Base-by-base conservation (phyloP, 2,113 vertebrate species). In the Salvator merianae region DNA sequence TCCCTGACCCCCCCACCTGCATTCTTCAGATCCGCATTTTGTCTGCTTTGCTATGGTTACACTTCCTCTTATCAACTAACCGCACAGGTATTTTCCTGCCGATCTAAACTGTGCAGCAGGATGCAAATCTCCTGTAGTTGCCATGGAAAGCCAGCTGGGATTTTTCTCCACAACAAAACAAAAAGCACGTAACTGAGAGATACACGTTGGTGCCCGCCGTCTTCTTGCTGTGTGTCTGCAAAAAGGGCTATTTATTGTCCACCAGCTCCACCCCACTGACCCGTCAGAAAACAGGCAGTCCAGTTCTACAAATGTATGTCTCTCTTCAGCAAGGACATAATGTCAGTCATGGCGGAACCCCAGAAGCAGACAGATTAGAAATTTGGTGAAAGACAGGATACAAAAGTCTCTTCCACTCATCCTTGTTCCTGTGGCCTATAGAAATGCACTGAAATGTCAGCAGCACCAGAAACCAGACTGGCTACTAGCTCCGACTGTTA, bases 161-260 rank as follows among this genome's bases (percentile, higher is more conserved):
- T 78, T 78, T 63, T 9, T 77, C 50, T 77, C 75, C 75, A 22
- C 59, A 77, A 77, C 75, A 62, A 77, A 77, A 77, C 26, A 40
- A n/a, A 5, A n/a, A 14, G 62, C 24, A 7, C 13, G 32, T 62
- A 55, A 32, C 75, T 36, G 55, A 32, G 75, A 77, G 75, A 77
- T 43, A 7, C 5, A 9, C 4, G 28, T 24, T 30, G 28, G 43
- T 75, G 43, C n/a, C 75, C 50, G 14, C 30, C 9, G n/a, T 59
- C 43, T 9, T 47, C 6, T 47, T 47, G 43, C 43, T 24, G 50
- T 72, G 34, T 38, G 6, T 26, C 9, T 28, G 22, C 8, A 59
- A 63, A 59, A 34, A 36, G 32, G 75, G 10, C 9, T 22, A 2
- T 18, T 7, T 6, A n/a, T n/a, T n/a, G n/a, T 7, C 50, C 14